These are phyloP conservation scores for Gymnodraco acuticeps DNA, from an alignment of 2,797 vertebrate genomes.

Conservation along the genomic window DNA sequence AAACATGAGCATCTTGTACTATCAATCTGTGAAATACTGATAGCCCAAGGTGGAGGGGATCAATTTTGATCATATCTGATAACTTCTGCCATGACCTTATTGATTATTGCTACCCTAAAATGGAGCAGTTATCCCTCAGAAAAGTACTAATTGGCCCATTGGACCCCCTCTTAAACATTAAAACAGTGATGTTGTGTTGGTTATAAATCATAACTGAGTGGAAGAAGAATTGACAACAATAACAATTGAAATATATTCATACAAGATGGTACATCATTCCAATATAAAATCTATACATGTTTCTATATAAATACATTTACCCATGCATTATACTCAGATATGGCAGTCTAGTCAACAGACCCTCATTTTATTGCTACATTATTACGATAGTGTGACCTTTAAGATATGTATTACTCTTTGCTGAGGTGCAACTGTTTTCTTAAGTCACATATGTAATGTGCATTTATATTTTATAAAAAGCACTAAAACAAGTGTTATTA, in stretches of 20 bases:
- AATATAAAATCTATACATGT: no score
- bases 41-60: not conserved
- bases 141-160: not conserved
- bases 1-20: not conserved
- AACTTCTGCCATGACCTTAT: not conserved
- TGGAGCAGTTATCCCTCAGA: not conserved
- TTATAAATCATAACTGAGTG: no score
- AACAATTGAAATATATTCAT: no score
- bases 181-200: not conserved
- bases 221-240: no score
- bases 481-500: slow-evolving; percentile 15
- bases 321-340: no score
- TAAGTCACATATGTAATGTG: slow-evolving; percentile 13
- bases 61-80: not conserved
- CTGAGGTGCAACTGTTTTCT: not conserved
- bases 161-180: not conserved
- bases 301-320: no score
- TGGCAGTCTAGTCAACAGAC: not conserved
- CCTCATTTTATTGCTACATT: not conserved
- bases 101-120: not conserved
- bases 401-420: not conserved
- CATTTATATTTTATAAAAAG: slow-evolving; percentile 5
- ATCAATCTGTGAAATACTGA: not conserved
- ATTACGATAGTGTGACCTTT: not conserved
- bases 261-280: no score